Evolutionary conservation across 1,140 invertebrate genomes (phyloP).

Genomic region (Ectropis grisescens): DNA sequence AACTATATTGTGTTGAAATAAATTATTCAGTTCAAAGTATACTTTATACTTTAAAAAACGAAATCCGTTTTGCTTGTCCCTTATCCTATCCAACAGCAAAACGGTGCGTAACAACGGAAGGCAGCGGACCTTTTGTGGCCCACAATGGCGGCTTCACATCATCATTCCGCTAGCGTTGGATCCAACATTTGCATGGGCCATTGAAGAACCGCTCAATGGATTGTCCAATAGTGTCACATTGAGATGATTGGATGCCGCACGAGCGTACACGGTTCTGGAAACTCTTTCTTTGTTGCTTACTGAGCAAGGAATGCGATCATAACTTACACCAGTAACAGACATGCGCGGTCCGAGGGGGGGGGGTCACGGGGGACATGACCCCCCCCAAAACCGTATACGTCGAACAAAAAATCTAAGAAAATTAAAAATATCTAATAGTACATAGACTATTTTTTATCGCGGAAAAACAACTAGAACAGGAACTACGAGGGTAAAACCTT

Average conservation of each 20-base stretch:
- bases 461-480: too few relatives aligned
- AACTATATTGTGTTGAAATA: neutral
- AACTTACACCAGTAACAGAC: too few relatives aligned
- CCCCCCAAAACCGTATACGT: too few relatives aligned
- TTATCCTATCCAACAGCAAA: constrained; percentile 22
- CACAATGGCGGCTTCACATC: neutral
- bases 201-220: neutral
- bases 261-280: neutral
- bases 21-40: neutral
- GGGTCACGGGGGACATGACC: too few relatives aligned
- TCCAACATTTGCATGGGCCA: neutral
- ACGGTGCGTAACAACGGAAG: constrained; percentile 49
- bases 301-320: too few relatives aligned
- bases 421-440: too few relatives aligned
- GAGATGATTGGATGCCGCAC: neutral
- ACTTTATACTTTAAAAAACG: neutral
- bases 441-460: too few relatives aligned
- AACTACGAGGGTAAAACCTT: too few relatives aligned
- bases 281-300: too few relatives aligned
- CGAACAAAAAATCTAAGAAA: too few relatives aligned
- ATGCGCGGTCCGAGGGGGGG: too few relatives aligned
- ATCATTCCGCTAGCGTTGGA: neutral
- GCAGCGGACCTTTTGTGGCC: constrained; percentile 35
- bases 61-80: constrained; percentile 4
- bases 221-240: neutral